Conservation (phyloP, 1,140 invertebrate species). For the Ips typographus region DNA sequence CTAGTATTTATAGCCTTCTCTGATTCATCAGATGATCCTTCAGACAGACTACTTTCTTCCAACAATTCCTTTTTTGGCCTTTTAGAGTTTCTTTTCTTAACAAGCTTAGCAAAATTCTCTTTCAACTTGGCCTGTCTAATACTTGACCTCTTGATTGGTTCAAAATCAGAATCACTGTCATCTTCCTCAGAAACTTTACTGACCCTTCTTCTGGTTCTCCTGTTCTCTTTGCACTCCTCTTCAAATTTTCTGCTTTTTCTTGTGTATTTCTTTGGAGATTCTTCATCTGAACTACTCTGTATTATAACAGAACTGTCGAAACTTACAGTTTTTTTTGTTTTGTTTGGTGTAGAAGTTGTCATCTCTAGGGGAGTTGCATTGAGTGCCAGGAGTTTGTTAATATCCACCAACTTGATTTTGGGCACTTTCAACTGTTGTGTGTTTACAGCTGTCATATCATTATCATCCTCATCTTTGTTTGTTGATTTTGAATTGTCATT, state of each 20-base stretch:
- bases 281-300: slow-evolving; percentile 43
- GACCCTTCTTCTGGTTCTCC: slow-evolving; percentile 12
- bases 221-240: slow-evolving; percentile 14
- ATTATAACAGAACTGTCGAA: slow-evolving; percentile 42
- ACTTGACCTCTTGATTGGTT: not conserved
- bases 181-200: slow-evolving; percentile 13
- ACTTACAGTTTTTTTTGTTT: slow-evolving; percentile 34
- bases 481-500: no score
- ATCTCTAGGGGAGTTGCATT: slow-evolving; percentile 10
- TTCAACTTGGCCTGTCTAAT: slow-evolving; percentile 14
- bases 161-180: slow-evolving; percentile 24
- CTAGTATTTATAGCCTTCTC: not conserved
- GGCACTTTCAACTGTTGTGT: not conserved
- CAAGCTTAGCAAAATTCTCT: slow-evolving; percentile 18
- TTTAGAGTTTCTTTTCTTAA: not conserved
- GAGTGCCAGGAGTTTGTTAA: slow-evolving; percentile 44
- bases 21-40: not conserved
- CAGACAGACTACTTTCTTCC: not conserved
- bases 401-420: slow-evolving; percentile 45
- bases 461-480: not conserved
- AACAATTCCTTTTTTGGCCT: not conserved
- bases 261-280: slow-evolving; percentile 24
- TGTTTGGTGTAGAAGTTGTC: slow-evolving; percentile 6
- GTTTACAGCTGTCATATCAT: not conserved
- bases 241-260: no score